Conservation (phyloP, 2,797 vertebrate species). For the Hozukius guyotensis region DNA sequence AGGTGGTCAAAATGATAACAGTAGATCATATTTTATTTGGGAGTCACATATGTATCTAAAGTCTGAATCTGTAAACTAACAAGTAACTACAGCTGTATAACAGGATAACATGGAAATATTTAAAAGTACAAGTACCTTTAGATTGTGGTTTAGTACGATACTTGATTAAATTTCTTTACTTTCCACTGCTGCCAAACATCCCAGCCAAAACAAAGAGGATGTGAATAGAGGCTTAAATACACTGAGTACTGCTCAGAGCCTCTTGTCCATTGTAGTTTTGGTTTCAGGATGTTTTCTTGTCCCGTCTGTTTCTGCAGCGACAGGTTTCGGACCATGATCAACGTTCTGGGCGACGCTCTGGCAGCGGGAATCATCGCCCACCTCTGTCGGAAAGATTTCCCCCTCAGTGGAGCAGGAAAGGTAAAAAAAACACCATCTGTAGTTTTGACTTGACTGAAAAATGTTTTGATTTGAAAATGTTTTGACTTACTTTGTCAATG, state of each 20-base stretch:
- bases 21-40: neutral
- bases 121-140: neutral
- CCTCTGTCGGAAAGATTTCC: slow-evolving; percentile 87
- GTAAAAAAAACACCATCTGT: slow-evolving; percentile 53
- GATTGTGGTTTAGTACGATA: neutral
- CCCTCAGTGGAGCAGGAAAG: slow-evolving; percentile 62
- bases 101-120: neutral
- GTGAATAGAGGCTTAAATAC: neutral
- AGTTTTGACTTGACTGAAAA: too few species aligned
- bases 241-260: neutral
- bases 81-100: neutral
- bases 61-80: neutral
- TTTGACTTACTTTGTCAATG: neutral
- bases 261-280: neutral
- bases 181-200: neutral
- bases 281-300: neutral
- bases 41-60: neutral
- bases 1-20: neutral
- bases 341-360: slow-evolving; percentile 89
- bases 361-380: slow-evolving; percentile 91
- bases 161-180: neutral
- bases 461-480: neutral
- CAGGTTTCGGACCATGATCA: slow-evolving; percentile 91
- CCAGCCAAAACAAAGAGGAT: neutral
- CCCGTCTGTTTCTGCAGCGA: slow-evolving; percentile 76